Percentiles rank a stretch among this genome's conserved stretches.
Evolutionary conservation across 2,797 vertebrate genomes (phyloP).

Genomic region (Cynodonichthys magdalenae): DNA sequence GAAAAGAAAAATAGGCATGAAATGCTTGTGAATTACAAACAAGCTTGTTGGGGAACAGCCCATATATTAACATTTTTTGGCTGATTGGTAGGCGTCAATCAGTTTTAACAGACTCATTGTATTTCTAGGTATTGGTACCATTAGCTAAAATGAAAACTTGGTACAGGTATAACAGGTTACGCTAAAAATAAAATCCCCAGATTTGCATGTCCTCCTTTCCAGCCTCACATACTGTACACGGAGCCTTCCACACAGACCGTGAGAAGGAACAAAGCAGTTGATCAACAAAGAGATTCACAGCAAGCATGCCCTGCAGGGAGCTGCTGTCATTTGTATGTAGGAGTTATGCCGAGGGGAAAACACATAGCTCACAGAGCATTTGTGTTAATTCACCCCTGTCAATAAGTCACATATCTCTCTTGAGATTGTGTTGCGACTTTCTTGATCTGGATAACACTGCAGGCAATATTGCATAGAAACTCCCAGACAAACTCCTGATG

Average conservation of each 20-base stretch:
- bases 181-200: constrained; percentile 20
- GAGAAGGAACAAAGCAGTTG: constrained; percentile 44
- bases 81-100: not conserved
- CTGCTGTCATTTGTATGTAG: constrained; percentile 44
- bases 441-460: constrained; percentile 20
- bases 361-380: constrained; percentile 41
- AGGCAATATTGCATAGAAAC: constrained; percentile 15
- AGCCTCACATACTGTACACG: not conserved
- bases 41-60: constrained; percentile 16
- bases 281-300: constrained; percentile 42
- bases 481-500: constrained; percentile 6
- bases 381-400: constrained; percentile 33
- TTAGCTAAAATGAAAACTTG: not conserved
- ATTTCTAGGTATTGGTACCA: not conserved
- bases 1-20: constrained; percentile 9
- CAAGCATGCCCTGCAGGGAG: constrained; percentile 40
- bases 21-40: constrained; percentile 12
- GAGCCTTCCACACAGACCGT: constrained; percentile 19
- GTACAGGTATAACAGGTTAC: constrained; percentile 19
- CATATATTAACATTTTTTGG: constrained; percentile 4
- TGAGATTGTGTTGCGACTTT: constrained; percentile 15
- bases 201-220: constrained; percentile 21
- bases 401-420: constrained; percentile 31
- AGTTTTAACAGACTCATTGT: not conserved
- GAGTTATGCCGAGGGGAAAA: constrained; percentile 45